These are phyloP conservation scores for Augiades crinisus DNA, from an alignment of 2,888 invertebrate species.

Conservation along the genomic window DNA sequence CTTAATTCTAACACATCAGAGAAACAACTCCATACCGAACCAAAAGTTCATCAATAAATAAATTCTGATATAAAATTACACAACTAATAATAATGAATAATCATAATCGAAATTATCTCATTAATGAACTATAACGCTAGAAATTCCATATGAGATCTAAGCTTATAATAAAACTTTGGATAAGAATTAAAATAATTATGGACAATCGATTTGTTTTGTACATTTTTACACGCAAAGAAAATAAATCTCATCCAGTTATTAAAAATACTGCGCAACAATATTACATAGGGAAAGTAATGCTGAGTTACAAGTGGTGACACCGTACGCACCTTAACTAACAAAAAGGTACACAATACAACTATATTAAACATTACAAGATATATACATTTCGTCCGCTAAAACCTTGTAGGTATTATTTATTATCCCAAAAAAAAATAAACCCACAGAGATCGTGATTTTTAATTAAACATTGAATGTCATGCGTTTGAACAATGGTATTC, in stretches of 20 bases:
- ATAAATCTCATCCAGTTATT: conserved; percentile 42
- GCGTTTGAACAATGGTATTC: too few species aligned
- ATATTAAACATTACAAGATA: too few species aligned
- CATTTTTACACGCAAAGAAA: conserved; percentile 73
- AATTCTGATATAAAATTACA: conserved; percentile 70
- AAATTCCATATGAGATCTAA: conserved; percentile 77
- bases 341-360: too few species aligned
- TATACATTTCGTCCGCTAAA: too few species aligned
- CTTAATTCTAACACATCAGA: conserved; percentile 52
- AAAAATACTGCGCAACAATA: conserved; percentile 54
- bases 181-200: conserved; percentile 72
- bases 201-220: conserved; percentile 65
- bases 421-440: too few species aligned
- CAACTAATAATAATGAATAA: conserved; percentile 52
- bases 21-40: conserved; percentile 66
- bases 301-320: too few species aligned
- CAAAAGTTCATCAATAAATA: conserved; percentile 70
- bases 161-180: conserved; percentile 79
- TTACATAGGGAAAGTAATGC: too few species aligned
- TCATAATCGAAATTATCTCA: conserved; percentile 28
- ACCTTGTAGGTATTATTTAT: too few species aligned
- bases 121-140: conserved; percentile 53
- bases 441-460: too few species aligned
- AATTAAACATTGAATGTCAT: too few species aligned
- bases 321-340: too few species aligned